Evolutionary conservation across 2,797 vertebrate species (phyloP).

Genomic region (Notolabrus celidotus): DNA sequence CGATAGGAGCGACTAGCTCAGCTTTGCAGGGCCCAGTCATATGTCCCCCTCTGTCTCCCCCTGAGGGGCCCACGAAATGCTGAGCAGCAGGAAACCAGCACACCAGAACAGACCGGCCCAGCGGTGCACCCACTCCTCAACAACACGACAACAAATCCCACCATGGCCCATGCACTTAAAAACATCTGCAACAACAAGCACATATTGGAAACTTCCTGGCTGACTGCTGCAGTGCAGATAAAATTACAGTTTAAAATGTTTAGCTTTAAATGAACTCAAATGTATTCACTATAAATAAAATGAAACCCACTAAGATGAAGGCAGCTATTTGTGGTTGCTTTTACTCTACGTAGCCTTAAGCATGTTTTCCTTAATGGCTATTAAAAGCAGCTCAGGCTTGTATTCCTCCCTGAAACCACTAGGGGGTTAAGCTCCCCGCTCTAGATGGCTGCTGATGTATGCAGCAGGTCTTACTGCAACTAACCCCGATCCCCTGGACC

Average conservation of each 20-base stretch:
- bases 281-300: constrained; percentile 19
- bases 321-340: constrained; percentile 29
- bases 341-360: constrained; percentile 39
- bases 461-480: constrained; percentile 74
- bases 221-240: constrained; percentile 40
- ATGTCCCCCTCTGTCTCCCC: constrained; percentile 64
- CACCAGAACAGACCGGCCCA: constrained; percentile 78
- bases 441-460: constrained; percentile 69
- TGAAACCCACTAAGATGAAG: constrained; percentile 6
- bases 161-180: constrained; percentile 32
- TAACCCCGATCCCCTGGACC: constrained; percentile 70
- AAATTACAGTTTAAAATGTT: constrained; percentile 18
- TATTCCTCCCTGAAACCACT: constrained; percentile 73
- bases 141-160: constrained; percentile 55
- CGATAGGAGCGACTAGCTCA: constrained; percentile 67
- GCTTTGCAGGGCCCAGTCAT: constrained; percentile 70
- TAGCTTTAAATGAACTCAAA: constrained; percentile 9
- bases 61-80: constrained; percentile 73
- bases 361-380: constrained; percentile 44
- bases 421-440: constrained; percentile 83
- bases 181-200: constrained; percentile 55
- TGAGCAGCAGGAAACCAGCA: constrained; percentile 80
- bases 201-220: constrained; percentile 3
- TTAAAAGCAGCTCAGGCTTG: constrained; percentile 59
- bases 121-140: constrained; percentile 62